Base-by-base conservation (phyloP, 2,113 vertebrate genomes). In the Aplodontia rufa region DNA sequence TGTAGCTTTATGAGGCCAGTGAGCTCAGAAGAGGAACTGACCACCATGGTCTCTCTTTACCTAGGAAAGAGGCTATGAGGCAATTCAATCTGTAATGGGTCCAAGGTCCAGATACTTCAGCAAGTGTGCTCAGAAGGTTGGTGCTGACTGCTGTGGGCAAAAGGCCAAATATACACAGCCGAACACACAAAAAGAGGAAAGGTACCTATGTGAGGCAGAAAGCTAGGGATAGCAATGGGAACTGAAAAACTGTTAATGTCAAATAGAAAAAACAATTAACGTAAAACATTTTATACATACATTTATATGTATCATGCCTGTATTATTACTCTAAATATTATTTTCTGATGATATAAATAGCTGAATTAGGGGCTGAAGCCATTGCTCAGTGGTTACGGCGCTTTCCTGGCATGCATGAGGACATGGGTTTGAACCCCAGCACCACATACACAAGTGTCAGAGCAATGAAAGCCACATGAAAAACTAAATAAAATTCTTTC, bases 1-100 rank as follows among this genome's bases (percentile, higher is more conserved):
- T 28, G 42, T 3, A 96, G 76, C 30, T 82, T 78, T 82, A 58
- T 35, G 13, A 95, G 42, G 4, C 92, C 94, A 97, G 69, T 76
- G 81, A 94, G 35, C 81, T 20, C 11, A 13, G 42, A 22, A 22
- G 3, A 2, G 40, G 51, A 37, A 35, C 1, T 37, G 75, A 47
- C 30, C 69, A 42, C 1, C 5, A 19, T 49, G 35, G 32, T 49
- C 10, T 81, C 66, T 80, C 42, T 47, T n/a, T n/a, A n/a, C 71
- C 66, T 82, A 74, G 66, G 40, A 90, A 88, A 51, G 35, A 66
- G 20, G n/a, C 51, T 47, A 16, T 16, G 22, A 93, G 45, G 69
- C 69, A 30, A 76, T 19, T 88, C 66, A 9, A 30, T 35, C 22
- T 75, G 19, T 66, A 87, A 35, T 9, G 69, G 47, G 32, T 74